A percentile compares a stretch with the other conserved stretches of the same genome.
phyloP scores from a whole-genome alignment of 2,888 invertebrate genomes.

The Octodonta nipae region DNA sequence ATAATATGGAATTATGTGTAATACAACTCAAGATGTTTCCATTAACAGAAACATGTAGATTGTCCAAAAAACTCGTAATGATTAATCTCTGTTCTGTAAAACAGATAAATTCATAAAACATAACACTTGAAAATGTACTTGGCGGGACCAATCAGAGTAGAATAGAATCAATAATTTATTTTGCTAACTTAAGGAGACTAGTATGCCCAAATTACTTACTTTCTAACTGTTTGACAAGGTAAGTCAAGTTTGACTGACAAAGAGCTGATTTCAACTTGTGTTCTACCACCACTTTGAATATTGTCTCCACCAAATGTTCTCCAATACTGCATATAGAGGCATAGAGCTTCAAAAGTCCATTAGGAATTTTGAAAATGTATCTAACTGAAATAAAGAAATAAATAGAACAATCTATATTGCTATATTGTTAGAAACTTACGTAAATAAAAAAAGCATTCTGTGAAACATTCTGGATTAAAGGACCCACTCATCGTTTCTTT shows the following conservation, averaged over 20 bases:
- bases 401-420: background rate
- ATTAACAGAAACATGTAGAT: too few species aligned
- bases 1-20: too few species aligned
- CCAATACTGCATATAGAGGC: conserved; percentile 39
- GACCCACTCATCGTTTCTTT: conserved; percentile 22
- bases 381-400: conserved; percentile 36
- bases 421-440: conserved; percentile 31
- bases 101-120: too few species aligned
- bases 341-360: conserved; percentile 35
- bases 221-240: conserved; percentile 45
- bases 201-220: conserved; percentile 40
- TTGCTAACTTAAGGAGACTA: too few species aligned
- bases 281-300: conserved; percentile 34
- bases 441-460: conserved; percentile 35
- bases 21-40: too few species aligned
- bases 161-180: too few species aligned
- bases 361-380: conserved; percentile 40
- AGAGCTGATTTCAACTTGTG: conserved; percentile 33
- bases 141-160: too few species aligned
- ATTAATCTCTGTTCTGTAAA: too few species aligned
- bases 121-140: too few species aligned
- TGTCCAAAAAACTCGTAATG: too few species aligned
- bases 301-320: conserved; percentile 36
- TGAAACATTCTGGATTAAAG: conserved; percentile 30
- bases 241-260: conserved; percentile 42